Evolutionary conservation across 2,888 invertebrate species (phyloP).

Genomic region (Chrysopilus asiliformis): DNA sequence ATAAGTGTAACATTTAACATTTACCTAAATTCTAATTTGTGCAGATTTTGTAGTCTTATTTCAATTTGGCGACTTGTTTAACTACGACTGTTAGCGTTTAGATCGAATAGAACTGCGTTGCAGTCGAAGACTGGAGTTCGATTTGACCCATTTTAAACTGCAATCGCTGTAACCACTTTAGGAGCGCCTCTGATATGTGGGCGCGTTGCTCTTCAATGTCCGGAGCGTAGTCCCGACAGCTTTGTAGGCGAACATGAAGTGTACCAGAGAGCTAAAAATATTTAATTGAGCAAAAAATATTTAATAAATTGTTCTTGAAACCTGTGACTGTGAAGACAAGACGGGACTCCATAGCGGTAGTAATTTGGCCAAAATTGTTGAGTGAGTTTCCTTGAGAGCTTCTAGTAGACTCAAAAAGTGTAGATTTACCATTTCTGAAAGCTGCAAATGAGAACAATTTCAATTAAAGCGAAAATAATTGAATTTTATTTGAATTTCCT

Average conservation of each 20-base stretch:
- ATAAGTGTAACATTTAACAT: no score
- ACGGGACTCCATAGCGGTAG: conserved; percentile 95
- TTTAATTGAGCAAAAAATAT: conserved; percentile 8
- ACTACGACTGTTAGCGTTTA: no score
- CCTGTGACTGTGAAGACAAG: conserved; percentile 73
- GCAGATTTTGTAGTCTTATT: no score
- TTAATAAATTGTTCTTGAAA: conserved; percentile 24
- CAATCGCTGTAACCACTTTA: conserved; percentile 80
- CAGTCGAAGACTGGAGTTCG: conserved; percentile 82
- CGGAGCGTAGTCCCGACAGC: conserved; percentile 70
- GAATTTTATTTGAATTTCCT: conserved; percentile 26
- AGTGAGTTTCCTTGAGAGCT: conserved; percentile 87
- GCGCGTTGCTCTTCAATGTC: conserved; percentile 34
- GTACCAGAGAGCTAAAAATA: conserved; percentile 68
- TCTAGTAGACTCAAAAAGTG: conserved; percentile 93
- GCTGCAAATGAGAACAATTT: conserved; percentile 39
- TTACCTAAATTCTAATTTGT: no score
- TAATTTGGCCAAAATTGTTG: conserved; percentile 79
- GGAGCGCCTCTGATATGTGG: conserved; percentile 39
- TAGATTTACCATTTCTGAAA: conserved; percentile 94
- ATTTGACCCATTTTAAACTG: conserved; percentile 98
- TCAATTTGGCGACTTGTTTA: no score
- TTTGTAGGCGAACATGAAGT: conserved; percentile 72
- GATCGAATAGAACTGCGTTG: conserved; percentile 80
- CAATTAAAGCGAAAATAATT: neutral